phyloP scores from a whole-genome alignment of 1,140 invertebrate species.

The Drosophila erecta region DNA sequence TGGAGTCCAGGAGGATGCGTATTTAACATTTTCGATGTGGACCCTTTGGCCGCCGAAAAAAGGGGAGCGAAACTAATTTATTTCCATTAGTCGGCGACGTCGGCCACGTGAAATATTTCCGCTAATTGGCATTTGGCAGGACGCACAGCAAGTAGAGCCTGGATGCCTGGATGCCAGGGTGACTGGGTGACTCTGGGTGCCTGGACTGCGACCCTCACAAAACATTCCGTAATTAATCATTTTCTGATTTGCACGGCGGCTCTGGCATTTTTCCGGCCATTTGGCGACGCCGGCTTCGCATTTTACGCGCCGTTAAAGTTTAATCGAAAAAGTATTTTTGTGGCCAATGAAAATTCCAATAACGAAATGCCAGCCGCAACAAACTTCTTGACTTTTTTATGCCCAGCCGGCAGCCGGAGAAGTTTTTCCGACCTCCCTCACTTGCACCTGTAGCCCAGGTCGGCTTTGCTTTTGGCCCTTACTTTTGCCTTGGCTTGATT shows the following conservation, averaged over 20 bases:
- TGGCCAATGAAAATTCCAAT: slow-evolving; percentile 80
- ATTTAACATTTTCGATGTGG: slow-evolving; percentile 57
- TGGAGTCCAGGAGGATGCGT: too few relatives aligned
- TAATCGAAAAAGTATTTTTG: slow-evolving; percentile 82
- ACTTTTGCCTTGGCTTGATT: slow-evolving; percentile 31
- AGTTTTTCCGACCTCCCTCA: slow-evolving; percentile 16
- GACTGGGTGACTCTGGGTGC: too few relatives aligned
- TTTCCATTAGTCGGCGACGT: slow-evolving; percentile 62
- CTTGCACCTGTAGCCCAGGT: slow-evolving; percentile 13
- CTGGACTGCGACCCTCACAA: not conserved
- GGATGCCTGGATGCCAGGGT: too few relatives aligned
- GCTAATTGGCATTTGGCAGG: slow-evolving; percentile 74
- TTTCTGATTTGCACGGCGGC: slow-evolving; percentile 51
- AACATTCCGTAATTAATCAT: slow-evolving; percentile 75
- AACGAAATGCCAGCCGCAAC: slow-evolving; percentile 64
- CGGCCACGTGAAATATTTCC: slow-evolving; percentile 64
- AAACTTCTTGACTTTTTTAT: slow-evolving; percentile 72
- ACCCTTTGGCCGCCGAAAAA: slow-evolving; percentile 2
- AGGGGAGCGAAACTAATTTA: slow-evolving; percentile 56
- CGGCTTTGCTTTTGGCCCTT: too few relatives aligned
- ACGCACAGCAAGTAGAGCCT: slow-evolving; percentile 11
- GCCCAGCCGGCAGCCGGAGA: slow-evolving; percentile 23
- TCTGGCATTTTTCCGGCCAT: slow-evolving; percentile 43
- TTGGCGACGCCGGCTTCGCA: slow-evolving; percentile 43
- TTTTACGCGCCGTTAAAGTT: slow-evolving; percentile 81